Base-by-base conservation (phyloP, 1,140 invertebrate species). In the Plutomurus gul region DNA sequence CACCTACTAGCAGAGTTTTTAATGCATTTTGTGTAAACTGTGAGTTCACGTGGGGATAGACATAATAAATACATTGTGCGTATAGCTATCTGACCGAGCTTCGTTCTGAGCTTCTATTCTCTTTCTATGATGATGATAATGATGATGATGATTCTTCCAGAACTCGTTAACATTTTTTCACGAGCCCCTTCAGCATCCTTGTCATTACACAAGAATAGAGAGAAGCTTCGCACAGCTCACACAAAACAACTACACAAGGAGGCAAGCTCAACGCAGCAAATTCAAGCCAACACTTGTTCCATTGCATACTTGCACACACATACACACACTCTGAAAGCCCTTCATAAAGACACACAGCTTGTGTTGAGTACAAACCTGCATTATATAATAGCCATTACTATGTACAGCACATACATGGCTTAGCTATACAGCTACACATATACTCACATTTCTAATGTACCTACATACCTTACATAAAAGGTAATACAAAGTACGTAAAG, bases 151-250 rank as follows among this genome's bases (percentile, higher is more conserved):
- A 33, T 79, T 79, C 78, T 71, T 74, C 47, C 65, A 78, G 51
- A 79, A 79, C 78, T 79, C 72, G 78, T 79, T 79, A 79, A 75
- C 71, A 79, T 75, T 79, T 79, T 75, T 79, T 47, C 22, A 39
- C 33, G 78, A 46, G 56, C 27, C 71, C 78, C 78, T 65, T 79
- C 37, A 60, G 56, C 56, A 65, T 65, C 56, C 56, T 33, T 65
- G 56, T 65, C 56, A 65, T 73, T 73, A 73, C 70, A 43, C 33
- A 73, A 73, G 36, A 73, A 73, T 73, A 73, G 70, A 73, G 70
- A 40, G 40, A 25, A 73, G 70, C 70, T 39, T 73, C 70, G 70
- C 37, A 73, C 70, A 30, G 70, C 37, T 33, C 16, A 65, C 56
- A 65, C 27, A 33, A 30, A 7, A 51, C 10, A 18, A 51, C 25